Evolutionary conservation across 2,888 invertebrate species (phyloP), one percentile per base, ranked within the genome.

Genomic region (Lasioglossum oenotherae): DNA sequence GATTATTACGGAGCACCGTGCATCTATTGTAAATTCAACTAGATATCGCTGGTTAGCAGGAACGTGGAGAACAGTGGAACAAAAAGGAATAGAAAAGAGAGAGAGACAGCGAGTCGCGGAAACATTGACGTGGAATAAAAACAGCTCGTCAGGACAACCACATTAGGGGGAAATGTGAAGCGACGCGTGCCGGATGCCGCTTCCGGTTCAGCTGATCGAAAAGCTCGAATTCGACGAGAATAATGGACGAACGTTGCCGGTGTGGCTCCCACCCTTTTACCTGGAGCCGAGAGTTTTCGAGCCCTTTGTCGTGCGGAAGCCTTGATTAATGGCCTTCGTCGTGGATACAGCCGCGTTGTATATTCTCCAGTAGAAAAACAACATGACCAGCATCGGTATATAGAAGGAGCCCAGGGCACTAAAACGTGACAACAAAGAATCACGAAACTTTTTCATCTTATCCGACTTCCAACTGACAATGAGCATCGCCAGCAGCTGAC

Each of bases 401-500:
- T 98, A 99, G 97, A 99, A 99, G 88, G 99, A 99, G n/a, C 99
- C 99, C 41, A 99, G 96, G 0, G 99, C 99, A 5, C 99, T 99
- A 92, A 73, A 91, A 31, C 82, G 90, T 83, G 67, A 81, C n/a
- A 49, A 87, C 64, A 73, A 38, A 41, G 71, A 84, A 78, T 69
- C 23, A 69, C n/a, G 69, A 69, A 23, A 69, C 38, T 69, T 35
- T 67, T 31, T 67, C 67, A 67, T 23, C 35, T 35, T 53, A 23
- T 3, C 23, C 53, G 23, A 6, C 23, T 2, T 19, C 2, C 49
- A 49, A 49, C 49, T 19, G 49, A 10, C 10, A 41, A 10, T 10
- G 12, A 49, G 6, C 49, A 49, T 49, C 19, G 23, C 10, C 53
- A 53, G 23, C 53, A 53, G 23, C 53, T 2, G 27, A 27, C 14